Conservation (phyloP, 2,797 vertebrate genomes). For the Sebastes hopkinsi region DNA sequence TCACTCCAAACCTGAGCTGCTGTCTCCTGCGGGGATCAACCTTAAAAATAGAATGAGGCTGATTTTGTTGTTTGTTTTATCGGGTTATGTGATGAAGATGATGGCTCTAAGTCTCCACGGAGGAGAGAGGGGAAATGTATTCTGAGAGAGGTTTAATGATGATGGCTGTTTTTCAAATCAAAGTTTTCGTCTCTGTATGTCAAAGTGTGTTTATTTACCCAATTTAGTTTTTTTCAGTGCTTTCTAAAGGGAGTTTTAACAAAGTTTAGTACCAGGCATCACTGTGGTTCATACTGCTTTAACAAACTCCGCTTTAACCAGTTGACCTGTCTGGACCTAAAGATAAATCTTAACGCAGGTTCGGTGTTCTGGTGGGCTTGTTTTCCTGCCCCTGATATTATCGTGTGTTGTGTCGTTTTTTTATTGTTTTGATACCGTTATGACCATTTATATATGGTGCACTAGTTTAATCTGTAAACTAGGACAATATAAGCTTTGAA, state of each 20-base stretch:
- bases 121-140: conserved; percentile 35
- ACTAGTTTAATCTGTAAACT: neutral
- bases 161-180: conserved; percentile 37
- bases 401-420: neutral
- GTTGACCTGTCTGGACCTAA: neutral
- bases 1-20: conserved; percentile 69
- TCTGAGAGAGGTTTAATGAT: conserved; percentile 45
- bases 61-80: conserved; percentile 62
- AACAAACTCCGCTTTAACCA: conserved; percentile 5
- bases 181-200: conserved; percentile 22
- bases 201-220: conserved; percentile 1
- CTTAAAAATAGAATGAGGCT: conserved; percentile 70
- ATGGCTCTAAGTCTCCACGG: conserved; percentile 50
- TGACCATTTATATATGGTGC: neutral
- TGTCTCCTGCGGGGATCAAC: conserved; percentile 62
- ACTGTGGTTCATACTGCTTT: neutral
- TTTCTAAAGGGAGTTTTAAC: conserved; percentile 18
- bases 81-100: conserved; percentile 60
- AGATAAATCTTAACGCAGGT: neutral
- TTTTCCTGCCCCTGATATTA: neutral
- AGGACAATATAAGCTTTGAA: neutral
- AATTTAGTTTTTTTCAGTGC: neutral
- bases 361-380: neutral
- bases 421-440: neutral
- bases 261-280: conserved; percentile 1